Conservation (phyloP, 2,113 vertebrate species). For the Antigone vipio region DNA sequence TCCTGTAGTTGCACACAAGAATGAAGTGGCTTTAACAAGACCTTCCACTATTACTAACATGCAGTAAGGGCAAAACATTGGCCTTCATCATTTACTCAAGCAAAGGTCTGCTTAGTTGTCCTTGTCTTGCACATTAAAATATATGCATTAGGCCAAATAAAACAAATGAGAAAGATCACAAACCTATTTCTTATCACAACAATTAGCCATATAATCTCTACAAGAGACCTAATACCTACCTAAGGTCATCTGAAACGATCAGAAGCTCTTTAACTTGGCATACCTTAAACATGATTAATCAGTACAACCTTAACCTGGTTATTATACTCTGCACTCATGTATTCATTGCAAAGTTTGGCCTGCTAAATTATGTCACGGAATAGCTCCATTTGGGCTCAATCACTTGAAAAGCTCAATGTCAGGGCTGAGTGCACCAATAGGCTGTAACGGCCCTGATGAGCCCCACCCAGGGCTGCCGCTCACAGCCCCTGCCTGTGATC, state of each 20-base stretch:
- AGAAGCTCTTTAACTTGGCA: not conserved
- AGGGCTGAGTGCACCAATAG: not conserved
- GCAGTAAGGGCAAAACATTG: not conserved
- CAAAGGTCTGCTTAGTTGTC: not conserved
- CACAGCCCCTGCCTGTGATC: not conserved
- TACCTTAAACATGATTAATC: not conserved
- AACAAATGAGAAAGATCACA: not conserved
- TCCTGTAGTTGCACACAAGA: not conserved
- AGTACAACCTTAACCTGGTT: not conserved
- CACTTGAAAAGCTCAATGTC: not conserved
- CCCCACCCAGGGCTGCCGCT: not conserved
- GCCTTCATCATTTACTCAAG: not conserved
- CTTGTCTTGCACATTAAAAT: not conserved
- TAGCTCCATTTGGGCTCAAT: not conserved
- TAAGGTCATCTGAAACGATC: not conserved
- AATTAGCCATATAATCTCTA: not conserved
- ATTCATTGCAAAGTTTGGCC: not conserved
- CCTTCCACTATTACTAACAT: not conserved
- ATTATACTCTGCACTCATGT: not conserved
- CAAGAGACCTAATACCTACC: not conserved
- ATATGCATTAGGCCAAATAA: not conserved
- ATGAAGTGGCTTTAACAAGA: not conserved
- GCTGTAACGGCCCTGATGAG: not conserved
- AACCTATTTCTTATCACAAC: not conserved
- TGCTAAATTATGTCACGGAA: not conserved